Evolutionary conservation across 2,888 invertebrate genomes (phyloP).

Genomic region (Tachystola acroxantha): DNA sequence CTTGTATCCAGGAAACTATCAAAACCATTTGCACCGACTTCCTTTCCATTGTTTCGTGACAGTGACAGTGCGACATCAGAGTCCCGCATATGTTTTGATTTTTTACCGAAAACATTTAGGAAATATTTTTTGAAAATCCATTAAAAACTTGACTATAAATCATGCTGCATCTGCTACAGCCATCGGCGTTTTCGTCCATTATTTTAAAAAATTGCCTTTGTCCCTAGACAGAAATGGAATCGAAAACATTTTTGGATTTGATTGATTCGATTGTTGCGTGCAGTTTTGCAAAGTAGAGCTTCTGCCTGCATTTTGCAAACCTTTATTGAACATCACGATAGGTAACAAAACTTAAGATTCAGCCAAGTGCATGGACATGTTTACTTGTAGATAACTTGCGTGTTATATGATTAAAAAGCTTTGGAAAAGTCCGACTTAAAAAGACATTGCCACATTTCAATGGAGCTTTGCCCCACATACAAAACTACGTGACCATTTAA

Average conservation of each 20-base stretch:
- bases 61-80: conserved; percentile 48
- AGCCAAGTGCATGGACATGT: too few relatives aligned
- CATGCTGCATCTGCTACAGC: conserved; percentile 60
- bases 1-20: too few relatives aligned
- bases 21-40: not conserved
- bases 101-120: conserved; percentile 50
- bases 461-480: too few relatives aligned
- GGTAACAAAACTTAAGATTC: too few relatives aligned
- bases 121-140: conserved; percentile 68
- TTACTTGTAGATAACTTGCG: too few relatives aligned
- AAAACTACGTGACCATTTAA: too few relatives aligned
- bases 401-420: too few relatives aligned
- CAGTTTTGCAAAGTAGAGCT: conserved; percentile 11
- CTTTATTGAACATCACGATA: too few relatives aligned
- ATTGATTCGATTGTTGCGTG: conserved; percentile 33
- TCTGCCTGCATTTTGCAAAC: too few relatives aligned
- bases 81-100: conserved; percentile 61
- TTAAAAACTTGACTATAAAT: conserved; percentile 68
- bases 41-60: conserved; percentile 15
- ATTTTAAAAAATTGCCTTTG: conserved; percentile 38
- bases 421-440: too few relatives aligned
- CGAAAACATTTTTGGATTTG: conserved; percentile 25
- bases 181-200: conserved; percentile 36
- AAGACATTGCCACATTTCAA: too few relatives aligned
- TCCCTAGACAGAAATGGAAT: conserved; percentile 30